These are phyloP conservation scores for Rutilus rutilus DNA, from an alignment of 2,113 vertebrate species.

Conservation along the genomic window DNA sequence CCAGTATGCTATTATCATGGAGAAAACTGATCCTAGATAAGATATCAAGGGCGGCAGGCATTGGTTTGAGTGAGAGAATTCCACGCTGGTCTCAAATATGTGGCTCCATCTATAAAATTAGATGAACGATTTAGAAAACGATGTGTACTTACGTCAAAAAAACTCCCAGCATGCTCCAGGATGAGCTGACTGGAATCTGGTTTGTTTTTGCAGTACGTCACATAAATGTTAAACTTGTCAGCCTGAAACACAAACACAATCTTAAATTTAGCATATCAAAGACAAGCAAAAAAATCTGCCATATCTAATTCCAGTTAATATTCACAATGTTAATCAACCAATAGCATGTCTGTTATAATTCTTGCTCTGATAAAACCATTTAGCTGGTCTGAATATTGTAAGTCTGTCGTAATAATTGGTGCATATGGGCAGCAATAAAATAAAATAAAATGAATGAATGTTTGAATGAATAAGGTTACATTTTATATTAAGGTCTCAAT, in stretches of 20 bases:
- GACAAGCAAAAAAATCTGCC: background rate
- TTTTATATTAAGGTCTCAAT: no score
- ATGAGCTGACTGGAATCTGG: slow-evolving; percentile 98
- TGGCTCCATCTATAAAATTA: no score
- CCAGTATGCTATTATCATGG: no score
- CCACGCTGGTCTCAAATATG: no score
- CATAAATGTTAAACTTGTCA: slow-evolving; percentile 99
- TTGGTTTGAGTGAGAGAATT: no score
- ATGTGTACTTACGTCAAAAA: slow-evolving; percentile 92
- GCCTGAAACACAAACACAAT: slow-evolving; percentile 80
- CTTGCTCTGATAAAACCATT: no score
- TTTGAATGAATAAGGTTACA: no score
- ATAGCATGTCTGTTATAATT: no score
- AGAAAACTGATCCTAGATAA: no score
- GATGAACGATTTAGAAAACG: background rate
- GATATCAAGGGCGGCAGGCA: no score
- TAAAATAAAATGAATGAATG: background rate
- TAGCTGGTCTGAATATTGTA: no score
- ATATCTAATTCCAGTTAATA: background rate
- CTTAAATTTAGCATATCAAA: background rate
- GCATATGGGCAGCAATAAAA: background rate
- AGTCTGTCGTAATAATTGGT: no score
- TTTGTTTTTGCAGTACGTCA: slow-evolving; percentile 99
- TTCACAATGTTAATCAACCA: background rate
- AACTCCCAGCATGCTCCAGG: slow-evolving; percentile 91